These are phyloP conservation scores for Anthonomus grandis DNA, from an alignment of 1,140 invertebrate genomes.

Conservation along the genomic window DNA sequence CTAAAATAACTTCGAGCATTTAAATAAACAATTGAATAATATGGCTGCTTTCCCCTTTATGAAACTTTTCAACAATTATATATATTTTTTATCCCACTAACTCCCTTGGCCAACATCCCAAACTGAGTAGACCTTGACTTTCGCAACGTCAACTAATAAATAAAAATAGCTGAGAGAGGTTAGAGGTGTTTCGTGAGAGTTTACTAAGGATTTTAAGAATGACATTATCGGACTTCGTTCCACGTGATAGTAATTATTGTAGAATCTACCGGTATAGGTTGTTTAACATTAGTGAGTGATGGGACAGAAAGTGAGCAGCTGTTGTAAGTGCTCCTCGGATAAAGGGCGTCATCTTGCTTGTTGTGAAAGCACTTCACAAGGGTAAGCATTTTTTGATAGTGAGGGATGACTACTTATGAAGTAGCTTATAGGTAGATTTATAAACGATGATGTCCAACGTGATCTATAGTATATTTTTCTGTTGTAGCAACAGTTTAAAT, in stretches of 20 bases:
- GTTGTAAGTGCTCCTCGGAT: conserved; percentile 32
- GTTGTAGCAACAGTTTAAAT: no score
- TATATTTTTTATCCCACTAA: no score
- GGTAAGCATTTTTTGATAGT: conserved; percentile 22
- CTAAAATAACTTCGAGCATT: no score
- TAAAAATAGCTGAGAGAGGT: conserved; percentile 8
- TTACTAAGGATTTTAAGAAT: conserved; percentile 1
- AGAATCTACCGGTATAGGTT: neutral
- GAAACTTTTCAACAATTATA: no score
- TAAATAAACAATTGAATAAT: no score
- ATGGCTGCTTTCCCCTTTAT: no score
- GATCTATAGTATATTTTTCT: no score
- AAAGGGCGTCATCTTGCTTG: conserved; percentile 26
- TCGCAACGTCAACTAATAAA: conserved; percentile 4
- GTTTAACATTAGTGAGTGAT: conserved; percentile 11
- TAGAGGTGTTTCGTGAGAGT: conserved; percentile 1
- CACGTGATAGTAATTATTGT: no score
- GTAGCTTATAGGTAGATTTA: neutral
- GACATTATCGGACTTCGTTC: neutral
- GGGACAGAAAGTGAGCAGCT: conserved; percentile 37
- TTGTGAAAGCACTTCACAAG: conserved; percentile 24
- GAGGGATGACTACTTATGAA: neutral
- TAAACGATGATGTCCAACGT: no score
- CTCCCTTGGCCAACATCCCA: conserved; percentile 15
- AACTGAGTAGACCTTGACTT: conserved; percentile 11